Conservation (phyloP, 2,888 invertebrate genomes). For the Drosophila multiciliata region DNA sequence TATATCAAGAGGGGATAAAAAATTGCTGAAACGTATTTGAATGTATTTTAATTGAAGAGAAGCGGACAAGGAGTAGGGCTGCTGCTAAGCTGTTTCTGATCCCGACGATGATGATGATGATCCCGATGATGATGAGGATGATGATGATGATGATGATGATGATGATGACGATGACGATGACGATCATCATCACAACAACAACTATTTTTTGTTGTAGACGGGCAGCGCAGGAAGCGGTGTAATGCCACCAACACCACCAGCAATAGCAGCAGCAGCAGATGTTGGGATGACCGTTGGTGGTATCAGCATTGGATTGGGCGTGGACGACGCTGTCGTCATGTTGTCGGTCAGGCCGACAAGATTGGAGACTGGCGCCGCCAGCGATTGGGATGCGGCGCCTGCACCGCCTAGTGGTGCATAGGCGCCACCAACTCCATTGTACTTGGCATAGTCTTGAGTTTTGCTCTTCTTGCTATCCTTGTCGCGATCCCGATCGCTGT, state of each 20-base stretch:
- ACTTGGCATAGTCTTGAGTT: conserved; percentile 79
- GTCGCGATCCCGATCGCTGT: conserved; percentile 84
- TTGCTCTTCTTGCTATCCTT: conserved; percentile 83
- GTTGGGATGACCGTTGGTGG: conserved; percentile 16
- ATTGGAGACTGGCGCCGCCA: conserved; percentile 28
- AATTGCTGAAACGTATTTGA: conserved; percentile 6
- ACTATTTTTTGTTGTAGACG: conserved; percentile 69
- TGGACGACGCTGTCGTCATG: conserved; percentile 35
- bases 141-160: neutral
- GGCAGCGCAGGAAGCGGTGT: conserved; percentile 55
- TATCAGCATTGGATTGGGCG: conserved; percentile 38
- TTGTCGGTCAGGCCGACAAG: conserved; percentile 38
- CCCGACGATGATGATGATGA: neutral
- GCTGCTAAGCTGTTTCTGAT: conserved; percentile 3
- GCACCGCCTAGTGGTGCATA: conserved; percentile 68
- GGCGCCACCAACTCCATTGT: conserved; percentile 69
- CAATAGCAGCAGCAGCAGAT: conserved; percentile 7
- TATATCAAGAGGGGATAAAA: conserved; percentile 26
- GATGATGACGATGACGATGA: neutral
- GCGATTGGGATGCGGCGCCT: conserved; percentile 63
- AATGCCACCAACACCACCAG: conserved; percentile 24
- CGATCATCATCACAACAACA: conserved; percentile 11
- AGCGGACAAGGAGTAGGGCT: conserved; percentile 7
- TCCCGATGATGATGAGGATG: neutral
- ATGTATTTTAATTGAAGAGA: neutral